These are phyloP conservation scores for Chionodraco myersi DNA, from an alignment of 2,113 vertebrate genomes.

Conservation along the genomic window DNA sequence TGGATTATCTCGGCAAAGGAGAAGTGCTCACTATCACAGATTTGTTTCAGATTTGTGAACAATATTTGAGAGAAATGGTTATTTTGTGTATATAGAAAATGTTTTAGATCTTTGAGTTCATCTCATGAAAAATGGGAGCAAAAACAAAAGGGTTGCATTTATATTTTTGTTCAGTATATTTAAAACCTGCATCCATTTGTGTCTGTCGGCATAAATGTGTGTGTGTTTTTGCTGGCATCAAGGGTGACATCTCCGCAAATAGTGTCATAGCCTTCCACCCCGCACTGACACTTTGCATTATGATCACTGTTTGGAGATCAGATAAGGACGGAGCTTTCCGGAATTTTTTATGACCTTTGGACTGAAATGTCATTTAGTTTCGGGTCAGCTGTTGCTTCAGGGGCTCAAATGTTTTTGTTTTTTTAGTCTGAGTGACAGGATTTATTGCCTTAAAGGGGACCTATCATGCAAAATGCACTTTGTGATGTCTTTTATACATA, in stretches of 20 bases:
- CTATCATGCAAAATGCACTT: too few species aligned
- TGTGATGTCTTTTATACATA: too few species aligned
- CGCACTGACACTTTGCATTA: slow-evolving; percentile 58
- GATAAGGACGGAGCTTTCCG: slow-evolving; percentile 9
- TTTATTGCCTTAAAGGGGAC: background rate
- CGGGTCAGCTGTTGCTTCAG: slow-evolving; percentile 51
- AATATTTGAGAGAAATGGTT: too few species aligned
- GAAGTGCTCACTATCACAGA: too few species aligned
- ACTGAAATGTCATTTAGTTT: slow-evolving; percentile 65
- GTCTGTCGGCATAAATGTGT: background rate
- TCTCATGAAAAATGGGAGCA: too few species aligned
- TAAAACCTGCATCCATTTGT: background rate
- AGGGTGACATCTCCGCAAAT: slow-evolving; percentile 54
- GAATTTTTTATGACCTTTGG: slow-evolving; percentile 53
- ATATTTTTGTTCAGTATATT: too few species aligned
- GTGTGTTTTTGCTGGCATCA: slow-evolving; percentile 38
- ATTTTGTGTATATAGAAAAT: too few species aligned
- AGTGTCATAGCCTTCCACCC: slow-evolving; percentile 50
- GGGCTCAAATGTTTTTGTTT: background rate
- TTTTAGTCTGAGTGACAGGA: background rate
- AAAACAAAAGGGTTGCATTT: too few species aligned
- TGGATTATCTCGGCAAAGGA: too few species aligned
- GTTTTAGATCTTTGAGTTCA: too few species aligned
- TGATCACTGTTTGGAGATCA: slow-evolving; percentile 32
- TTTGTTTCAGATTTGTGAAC: too few species aligned